Base-by-base conservation (phyloP, 2,113 vertebrate genomes). In the Hyla sarda region DNA sequence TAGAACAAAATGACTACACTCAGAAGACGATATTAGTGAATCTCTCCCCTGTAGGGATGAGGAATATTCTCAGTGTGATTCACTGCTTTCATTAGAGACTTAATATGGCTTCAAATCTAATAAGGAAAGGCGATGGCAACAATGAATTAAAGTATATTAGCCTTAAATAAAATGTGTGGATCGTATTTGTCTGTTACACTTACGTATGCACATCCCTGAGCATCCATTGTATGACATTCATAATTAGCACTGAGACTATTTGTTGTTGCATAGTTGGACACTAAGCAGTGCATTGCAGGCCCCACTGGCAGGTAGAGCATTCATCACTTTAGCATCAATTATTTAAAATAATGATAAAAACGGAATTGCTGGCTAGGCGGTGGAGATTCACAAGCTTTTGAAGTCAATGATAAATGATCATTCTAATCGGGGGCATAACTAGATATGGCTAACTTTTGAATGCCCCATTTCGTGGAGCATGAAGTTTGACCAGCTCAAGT, bases 261-360 rank as follows among this genome's bases (percentile, higher is more conserved):
- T 47, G 71, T 74, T 74, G 23, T 67, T 74, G 78, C 41, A 81
- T 62, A 28, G 12, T 47, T 65, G n/a, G n/a, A 34, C 19, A 65
- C 23, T 41, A 37, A 65, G 58, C 37, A 80, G 45, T 80, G 32
- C 56, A 45, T 23, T 30, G 34, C 79, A 47, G 60, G 34, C 41
- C 41, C 62, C 21, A 72, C 34, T 72, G 34, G 69, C 37, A n/a
- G 47, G 41, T 25, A 69, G 23, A 32, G 23, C 56, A 81, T 82
- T 69, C 41, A 82, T 69, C 80, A 69, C 28, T 69, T 82, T 41
- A 50, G 45, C 60, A 48, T 82, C 17, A 82, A 82, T 82, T 82
- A 82, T 82, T 82, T 82, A 82, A 67, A n/a, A 69, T 28, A 67
- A 50, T 82, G 69, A 82, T 67, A n/a, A 25, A 67, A 41, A 69